Evolutionary conservation across 2,113 vertebrate genomes (phyloP).

Genomic region (Lepisosteus oculatus): DNA sequence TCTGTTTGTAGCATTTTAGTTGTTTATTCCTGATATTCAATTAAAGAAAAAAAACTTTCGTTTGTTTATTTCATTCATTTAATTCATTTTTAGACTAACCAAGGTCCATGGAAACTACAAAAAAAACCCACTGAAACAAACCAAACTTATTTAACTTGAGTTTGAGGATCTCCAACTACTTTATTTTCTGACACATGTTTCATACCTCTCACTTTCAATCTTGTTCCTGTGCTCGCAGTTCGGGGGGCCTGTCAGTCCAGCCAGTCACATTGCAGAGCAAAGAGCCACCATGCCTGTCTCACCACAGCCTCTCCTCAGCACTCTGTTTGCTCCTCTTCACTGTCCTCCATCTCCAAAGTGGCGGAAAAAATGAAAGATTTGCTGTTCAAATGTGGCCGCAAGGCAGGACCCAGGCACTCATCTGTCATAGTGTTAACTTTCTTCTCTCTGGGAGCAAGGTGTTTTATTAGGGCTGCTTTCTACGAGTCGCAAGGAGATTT

Average conservation of each 20-base stretch:
- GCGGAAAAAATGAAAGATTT: slow-evolving; percentile 71
- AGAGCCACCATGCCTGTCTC: slow-evolving; percentile 72
- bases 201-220: slow-evolving; percentile 98
- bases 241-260: slow-evolving; percentile 97
- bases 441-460: slow-evolving; percentile 86
- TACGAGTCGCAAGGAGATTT: not conserved
- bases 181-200: slow-evolving; percentile 70
- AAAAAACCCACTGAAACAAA: not conserved
- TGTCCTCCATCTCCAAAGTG: slow-evolving; percentile 71
- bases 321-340: slow-evolving; percentile 73
- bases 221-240: slow-evolving; percentile 87
- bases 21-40: too few relatives aligned
- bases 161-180: slow-evolving; percentile 54
- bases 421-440: slow-evolving; percentile 94
- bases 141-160: slow-evolving; percentile 52
- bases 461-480: slow-evolving; percentile 59
- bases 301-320: slow-evolving; percentile 75
- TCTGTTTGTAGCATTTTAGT: too few relatives aligned
- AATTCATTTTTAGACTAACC: too few relatives aligned
- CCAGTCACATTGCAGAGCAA: slow-evolving; percentile 78
- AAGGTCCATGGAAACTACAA: too few relatives aligned
- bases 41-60: too few relatives aligned
- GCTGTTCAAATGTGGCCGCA: slow-evolving; percentile 80
- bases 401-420: slow-evolving; percentile 87
- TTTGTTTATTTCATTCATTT: too few relatives aligned